These are phyloP conservation scores for Gymnorhina tibicen DNA, from an alignment of 2,113 vertebrate species.

Conservation along the genomic window DNA sequence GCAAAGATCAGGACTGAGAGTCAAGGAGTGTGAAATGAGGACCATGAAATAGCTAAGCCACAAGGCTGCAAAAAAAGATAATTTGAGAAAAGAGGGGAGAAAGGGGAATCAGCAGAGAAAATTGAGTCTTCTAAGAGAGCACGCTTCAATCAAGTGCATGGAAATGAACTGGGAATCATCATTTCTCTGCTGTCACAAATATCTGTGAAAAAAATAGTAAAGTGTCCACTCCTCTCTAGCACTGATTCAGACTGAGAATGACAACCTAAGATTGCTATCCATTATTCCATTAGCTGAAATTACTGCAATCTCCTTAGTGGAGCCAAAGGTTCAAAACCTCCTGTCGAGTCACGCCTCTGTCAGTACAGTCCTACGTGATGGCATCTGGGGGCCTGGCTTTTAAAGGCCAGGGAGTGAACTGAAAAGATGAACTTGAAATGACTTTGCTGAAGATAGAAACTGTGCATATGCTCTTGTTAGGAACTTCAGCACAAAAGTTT, in stretches of 20 bases:
- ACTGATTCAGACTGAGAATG: background rate
- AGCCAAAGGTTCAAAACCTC: background rate
- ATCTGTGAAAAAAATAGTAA: background rate
- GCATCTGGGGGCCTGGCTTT: background rate
- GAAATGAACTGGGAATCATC: slow-evolving; percentile 4
- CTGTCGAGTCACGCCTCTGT: background rate
- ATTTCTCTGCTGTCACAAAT: slow-evolving; percentile 11
- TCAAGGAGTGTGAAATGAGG: background rate
- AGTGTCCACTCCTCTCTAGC: background rate
- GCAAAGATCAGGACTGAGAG: background rate
- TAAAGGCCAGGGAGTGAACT: background rate
- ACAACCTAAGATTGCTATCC: background rate
- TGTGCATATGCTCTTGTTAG: background rate
- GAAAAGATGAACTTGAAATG: background rate
- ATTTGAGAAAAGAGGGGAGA: background rate
- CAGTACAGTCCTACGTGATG: background rate
- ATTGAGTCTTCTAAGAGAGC: background rate
- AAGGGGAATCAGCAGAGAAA: background rate
- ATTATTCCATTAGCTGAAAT: slow-evolving; percentile 54
- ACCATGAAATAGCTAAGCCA: background rate
- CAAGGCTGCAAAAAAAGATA: background rate
- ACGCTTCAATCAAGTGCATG: background rate
- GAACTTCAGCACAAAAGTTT: background rate
- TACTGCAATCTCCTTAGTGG: background rate
- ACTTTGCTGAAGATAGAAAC: background rate